Conservation (phyloP, 1,140 invertebrate genomes). For the Euura saliciscinereae region DNA sequence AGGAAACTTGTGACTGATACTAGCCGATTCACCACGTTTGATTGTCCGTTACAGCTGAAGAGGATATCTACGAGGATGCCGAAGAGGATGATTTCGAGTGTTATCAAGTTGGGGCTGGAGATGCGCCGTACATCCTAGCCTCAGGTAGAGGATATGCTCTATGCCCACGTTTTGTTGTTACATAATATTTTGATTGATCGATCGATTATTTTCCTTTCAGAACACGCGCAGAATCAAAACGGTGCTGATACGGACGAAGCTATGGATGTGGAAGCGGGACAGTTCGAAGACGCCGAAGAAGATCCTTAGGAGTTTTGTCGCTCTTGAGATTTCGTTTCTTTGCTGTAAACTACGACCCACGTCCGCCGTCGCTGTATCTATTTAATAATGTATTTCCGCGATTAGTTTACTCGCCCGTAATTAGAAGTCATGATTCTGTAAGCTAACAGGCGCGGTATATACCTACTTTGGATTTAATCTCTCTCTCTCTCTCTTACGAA, state of each 20-base stretch:
- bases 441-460: neutral
- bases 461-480: too few species aligned
- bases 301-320: slow-evolving; percentile 42
- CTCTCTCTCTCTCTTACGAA: neutral
- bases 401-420: neutral
- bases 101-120: slow-evolving; percentile 47
- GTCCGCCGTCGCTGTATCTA: neutral
- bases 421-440: neutral
- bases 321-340: neutral
- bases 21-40: too few species aligned
- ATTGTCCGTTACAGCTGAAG: slow-evolving; percentile 41
- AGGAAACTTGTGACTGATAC: too few species aligned
- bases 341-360: neutral
- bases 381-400: neutral
- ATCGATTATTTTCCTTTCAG: slow-evolving; percentile 10
- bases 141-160: slow-evolving; percentile 37
- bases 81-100: slow-evolving; percentile 55
- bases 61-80: slow-evolving; percentile 61
- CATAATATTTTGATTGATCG: slow-evolving; percentile 11
- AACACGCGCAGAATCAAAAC: slow-evolving; percentile 45
- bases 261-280: slow-evolving; percentile 61
- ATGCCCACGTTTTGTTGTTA: slow-evolving; percentile 10
- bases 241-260: slow-evolving; percentile 50
- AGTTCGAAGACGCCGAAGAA: slow-evolving; percentile 66
- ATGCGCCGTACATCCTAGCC: slow-evolving; percentile 48